A percentile compares a stretch with the other conserved stretches of the same genome.
Evolutionary conservation across 1,140 invertebrate genomes (phyloP).

Genomic region (Rhopalosiphum padi): DNA sequence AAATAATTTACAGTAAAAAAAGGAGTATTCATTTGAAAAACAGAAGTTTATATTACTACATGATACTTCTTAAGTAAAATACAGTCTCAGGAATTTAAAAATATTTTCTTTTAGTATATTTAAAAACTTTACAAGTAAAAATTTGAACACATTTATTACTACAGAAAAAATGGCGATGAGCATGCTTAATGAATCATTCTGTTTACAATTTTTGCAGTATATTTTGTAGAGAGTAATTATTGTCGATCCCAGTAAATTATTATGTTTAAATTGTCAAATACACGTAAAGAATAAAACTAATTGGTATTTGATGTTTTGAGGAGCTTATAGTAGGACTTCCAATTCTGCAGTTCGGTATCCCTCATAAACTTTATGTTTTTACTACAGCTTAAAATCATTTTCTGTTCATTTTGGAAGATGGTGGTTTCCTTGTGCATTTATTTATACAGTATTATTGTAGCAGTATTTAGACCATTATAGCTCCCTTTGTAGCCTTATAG

Average conservation of each 20-base stretch:
- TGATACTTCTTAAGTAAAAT: too few relatives aligned
- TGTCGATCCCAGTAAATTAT: not conserved
- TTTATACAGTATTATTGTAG: not conserved
- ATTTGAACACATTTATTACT: too few relatives aligned
- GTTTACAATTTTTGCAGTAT: not conserved
- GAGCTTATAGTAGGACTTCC: not conserved
- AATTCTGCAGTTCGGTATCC: not conserved
- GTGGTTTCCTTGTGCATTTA: not conserved
- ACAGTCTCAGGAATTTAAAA: too few relatives aligned
- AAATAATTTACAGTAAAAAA: too few relatives aligned
- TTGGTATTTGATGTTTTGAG: not conserved
- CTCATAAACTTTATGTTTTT: not conserved
- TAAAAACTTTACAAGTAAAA: too few relatives aligned
- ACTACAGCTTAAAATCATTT: not conserved
- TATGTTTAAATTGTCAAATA: not conserved
- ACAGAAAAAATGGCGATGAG: too few relatives aligned
- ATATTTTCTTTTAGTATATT: too few relatives aligned
- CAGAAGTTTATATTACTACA: too few relatives aligned
- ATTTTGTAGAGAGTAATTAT: not conserved
- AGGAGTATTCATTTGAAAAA: too few relatives aligned
- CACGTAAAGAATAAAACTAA: not conserved
- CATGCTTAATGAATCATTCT: too few relatives aligned
- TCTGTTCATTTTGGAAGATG: not conserved
- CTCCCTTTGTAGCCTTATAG: not conserved
- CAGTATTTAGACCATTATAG: not conserved